A percentile compares a stretch with the other conserved stretches of the same genome.
phyloP scores from a whole-genome alignment of 2,113 vertebrate species.

The Actinemys pallida region DNA sequence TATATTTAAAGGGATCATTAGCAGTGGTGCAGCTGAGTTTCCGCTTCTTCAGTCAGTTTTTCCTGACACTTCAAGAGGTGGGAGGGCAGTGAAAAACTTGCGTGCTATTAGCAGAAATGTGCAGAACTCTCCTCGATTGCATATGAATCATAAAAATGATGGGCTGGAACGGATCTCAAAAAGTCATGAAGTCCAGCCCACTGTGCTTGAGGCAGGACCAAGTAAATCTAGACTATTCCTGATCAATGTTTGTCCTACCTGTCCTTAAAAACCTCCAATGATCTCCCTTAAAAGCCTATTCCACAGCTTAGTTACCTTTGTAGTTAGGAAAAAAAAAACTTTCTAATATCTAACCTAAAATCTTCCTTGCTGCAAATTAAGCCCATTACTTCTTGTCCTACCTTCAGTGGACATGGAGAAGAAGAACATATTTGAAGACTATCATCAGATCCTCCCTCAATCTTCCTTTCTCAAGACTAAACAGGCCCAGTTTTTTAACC shows the following conservation, averaged over 20 bases:
- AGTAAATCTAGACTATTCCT: neutral
- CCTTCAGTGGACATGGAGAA: neutral
- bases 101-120: accelerated
- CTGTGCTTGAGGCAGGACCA: neutral
- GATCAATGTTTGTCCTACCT: neutral
- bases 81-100: accelerated
- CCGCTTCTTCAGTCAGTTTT: neutral
- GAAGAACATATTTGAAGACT: neutral
- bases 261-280: neutral
- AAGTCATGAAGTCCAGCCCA: neutral
- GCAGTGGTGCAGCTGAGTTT: neutral
- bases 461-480: neutral
- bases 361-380: neutral
- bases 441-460: neutral
- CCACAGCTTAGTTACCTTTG: neutral
- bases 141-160: neutral
- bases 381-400: neutral
- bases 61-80: neutral
- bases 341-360: neutral
- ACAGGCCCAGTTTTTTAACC: neutral
- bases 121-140: neutral
- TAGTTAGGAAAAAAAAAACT: too few species aligned
- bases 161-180: neutral
- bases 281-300: neutral
- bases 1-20: neutral